Base-by-base conservation (phyloP, 2,888 invertebrate genomes). In the Osmoderma eremita region DNA sequence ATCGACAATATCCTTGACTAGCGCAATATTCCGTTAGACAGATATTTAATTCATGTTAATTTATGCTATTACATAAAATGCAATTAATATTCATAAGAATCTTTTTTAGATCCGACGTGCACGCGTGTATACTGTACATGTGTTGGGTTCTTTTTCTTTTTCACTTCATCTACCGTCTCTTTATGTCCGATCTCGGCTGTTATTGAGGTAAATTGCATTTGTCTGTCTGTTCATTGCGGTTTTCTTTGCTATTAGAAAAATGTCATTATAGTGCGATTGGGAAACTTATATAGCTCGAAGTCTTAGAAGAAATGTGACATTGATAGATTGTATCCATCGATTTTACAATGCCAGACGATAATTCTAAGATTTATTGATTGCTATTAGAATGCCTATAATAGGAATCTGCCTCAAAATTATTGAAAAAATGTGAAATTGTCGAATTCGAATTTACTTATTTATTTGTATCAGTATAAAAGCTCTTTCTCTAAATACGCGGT, bases 11-110 rank as follows among this genome's bases (percentile, higher is more conserved):
- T 61, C 58, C 58, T 61, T 61, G 58, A 42, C 53, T 18, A 53
- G 51, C 42, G 17, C 12, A 48, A 48, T 61, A 45, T 61, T 61
- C 58, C 58, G 58, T 61, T 61, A 61, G 18, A 41, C 24, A 30
- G 45, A 61, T 61, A 61, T 61, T 30, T 61, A 61, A 61, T 61
- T 61, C 58, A 61, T 61, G 58, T 61, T 61, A 61, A 61, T 61
- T 61, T 61, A 61, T 61, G 45, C 58, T 48, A 61, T 61, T 61
- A 61, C 58, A 61, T 45, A 61, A 61, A 61, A 61, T 61, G 58
- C 58, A 61, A 61, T 61, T 61, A 61, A 61, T 61, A 61, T 61
- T 61, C 58, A 61, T 61, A 61, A 30, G 58, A 61, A 61, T 61
- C 58, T 61, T 61, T 61, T 61, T 61, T 53, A 53, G 38, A 30